phyloP scores from a whole-genome alignment of 2,113 vertebrate genomes.

The Salvelinus fontinalis region DNA sequence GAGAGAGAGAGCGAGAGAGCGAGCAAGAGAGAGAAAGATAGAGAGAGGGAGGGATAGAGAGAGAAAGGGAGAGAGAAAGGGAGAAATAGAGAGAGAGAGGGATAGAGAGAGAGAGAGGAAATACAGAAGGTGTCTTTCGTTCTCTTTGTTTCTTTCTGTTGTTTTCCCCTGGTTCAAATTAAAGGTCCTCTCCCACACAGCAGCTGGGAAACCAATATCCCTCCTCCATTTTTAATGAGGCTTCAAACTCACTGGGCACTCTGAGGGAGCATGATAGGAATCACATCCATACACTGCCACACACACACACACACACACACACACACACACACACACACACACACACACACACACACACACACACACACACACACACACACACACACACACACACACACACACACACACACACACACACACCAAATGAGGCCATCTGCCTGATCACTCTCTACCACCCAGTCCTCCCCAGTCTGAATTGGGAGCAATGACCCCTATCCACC shows the following conservation, averaged over 20 bases:
- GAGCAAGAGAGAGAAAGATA: no score
- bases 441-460: background rate
- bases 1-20: no score
- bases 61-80: no score
- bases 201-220: constrained; percentile 39
- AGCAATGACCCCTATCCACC: background rate
- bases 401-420: no score
- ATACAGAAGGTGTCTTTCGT: background rate
- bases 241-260: constrained; percentile 34
- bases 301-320: no score
- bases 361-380: no score
- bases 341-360: no score
- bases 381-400: no score
- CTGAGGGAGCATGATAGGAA: constrained; percentile 31
- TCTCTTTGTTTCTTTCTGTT: background rate
- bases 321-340: no score
- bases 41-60: no score
- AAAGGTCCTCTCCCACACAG: constrained; percentile 23
- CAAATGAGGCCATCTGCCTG: background rate
- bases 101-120: no score
- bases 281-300: background rate
- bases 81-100: no score
- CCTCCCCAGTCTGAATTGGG: background rate
- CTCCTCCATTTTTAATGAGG: constrained; percentile 61
- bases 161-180: background rate